These are phyloP conservation scores for Aelia acuminata DNA, from an alignment of 2,888 invertebrate genomes.

Conservation along the genomic window DNA sequence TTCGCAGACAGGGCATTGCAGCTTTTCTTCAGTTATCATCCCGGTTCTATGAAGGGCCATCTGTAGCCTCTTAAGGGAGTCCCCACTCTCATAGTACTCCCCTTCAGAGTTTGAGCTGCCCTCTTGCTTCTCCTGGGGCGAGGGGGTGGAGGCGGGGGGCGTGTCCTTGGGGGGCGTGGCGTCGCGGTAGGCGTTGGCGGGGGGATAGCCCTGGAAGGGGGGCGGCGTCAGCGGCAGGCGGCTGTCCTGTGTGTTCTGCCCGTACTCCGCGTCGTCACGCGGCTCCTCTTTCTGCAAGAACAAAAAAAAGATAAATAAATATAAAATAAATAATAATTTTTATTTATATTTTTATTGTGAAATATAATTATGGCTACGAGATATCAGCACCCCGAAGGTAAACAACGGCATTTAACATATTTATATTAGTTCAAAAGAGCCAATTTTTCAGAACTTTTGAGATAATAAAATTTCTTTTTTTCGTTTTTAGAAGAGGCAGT, in stretches of 20 bases:
- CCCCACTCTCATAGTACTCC: slow-evolving; percentile 63
- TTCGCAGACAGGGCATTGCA: slow-evolving; percentile 64
- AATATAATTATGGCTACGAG: too few relatives aligned
- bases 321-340: too few relatives aligned
- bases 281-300: slow-evolving; percentile 64
- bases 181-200: not conserved
- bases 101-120: slow-evolving; percentile 62
- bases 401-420: too few relatives aligned
- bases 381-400: too few relatives aligned
- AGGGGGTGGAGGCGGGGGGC: slow-evolving; percentile 63
- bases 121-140: slow-evolving; percentile 56
- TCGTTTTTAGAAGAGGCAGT: too few relatives aligned
- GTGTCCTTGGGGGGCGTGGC: slow-evolving; percentile 60
- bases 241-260: not conserved
- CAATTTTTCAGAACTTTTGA: too few relatives aligned
- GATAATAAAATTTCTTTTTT: too few relatives aligned
- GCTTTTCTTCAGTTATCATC: slow-evolving; percentile 65
- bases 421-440: too few relatives aligned
- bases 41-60: slow-evolving; percentile 68
- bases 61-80: slow-evolving; percentile 68
- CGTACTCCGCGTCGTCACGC: slow-evolving; percentile 56
- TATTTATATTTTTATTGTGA: too few relatives aligned
- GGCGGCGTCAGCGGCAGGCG: not conserved
- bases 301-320: not conserved
- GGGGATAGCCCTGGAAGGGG: slow-evolving; percentile 12